Percentiles rank a stretch among this genome's conserved stretches.
phyloP scores from a whole-genome alignment of 2,888 invertebrate genomes.

The Spialia ferax region DNA sequence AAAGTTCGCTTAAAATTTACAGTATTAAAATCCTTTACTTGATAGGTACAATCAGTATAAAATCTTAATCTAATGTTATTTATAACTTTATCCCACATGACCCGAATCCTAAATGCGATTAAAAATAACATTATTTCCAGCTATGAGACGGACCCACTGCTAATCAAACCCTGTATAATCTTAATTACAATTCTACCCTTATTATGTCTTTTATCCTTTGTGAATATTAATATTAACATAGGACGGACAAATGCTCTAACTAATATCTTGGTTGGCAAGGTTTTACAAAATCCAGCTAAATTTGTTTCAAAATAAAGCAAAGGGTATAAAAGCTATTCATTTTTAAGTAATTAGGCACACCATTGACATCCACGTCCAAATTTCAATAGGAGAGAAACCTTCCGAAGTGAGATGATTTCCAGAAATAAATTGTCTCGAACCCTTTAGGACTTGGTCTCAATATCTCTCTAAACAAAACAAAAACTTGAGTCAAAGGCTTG shows the following conservation, averaged over 20 bases:
- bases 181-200: conserved; percentile 9
- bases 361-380: too few species aligned
- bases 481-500: too few species aligned
- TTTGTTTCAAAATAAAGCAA: too few species aligned
- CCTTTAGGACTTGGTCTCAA: too few species aligned
- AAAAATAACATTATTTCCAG: not conserved
- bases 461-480: too few species aligned
- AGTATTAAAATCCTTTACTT: too few species aligned
- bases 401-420: too few species aligned
- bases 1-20: too few species aligned
- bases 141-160: not conserved
- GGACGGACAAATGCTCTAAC: not conserved
- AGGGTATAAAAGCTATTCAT: too few species aligned
- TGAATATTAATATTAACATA: conserved; percentile 10
- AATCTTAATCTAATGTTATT: conserved; percentile 1
- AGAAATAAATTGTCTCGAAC: too few species aligned
- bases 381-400: too few species aligned
- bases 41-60: not conserved
- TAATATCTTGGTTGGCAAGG: not conserved
- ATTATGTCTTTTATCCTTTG: conserved; percentile 17
- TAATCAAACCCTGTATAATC: conserved; percentile 10
- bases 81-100: not conserved
- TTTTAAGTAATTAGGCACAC: not conserved
- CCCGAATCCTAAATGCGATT: not conserved
- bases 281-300: not conserved